Conservation (phyloP, 2,113 vertebrate genomes). For the Eurystomus gularis region DNA sequence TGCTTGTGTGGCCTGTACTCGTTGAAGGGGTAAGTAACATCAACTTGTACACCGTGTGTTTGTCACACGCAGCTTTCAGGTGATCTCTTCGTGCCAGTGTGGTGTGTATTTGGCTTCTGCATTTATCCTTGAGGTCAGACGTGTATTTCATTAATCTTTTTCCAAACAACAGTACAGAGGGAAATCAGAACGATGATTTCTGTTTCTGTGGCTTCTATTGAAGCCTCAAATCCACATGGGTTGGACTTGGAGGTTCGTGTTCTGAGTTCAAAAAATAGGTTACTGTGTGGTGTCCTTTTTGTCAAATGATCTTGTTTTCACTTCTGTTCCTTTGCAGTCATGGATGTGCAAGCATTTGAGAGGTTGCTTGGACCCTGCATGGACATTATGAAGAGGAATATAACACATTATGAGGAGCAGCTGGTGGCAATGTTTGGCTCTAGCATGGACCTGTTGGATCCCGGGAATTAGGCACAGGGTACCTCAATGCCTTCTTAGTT, state of each 20-base stretch:
- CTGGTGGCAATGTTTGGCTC: slow-evolving; percentile 98
- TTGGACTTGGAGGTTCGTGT: background rate
- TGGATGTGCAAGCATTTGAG: slow-evolving; percentile 98
- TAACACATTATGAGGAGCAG: slow-evolving; percentile 96
- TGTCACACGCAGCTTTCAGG: background rate
- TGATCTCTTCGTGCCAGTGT: background rate
- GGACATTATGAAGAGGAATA: slow-evolving; percentile 99
- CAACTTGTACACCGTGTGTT: background rate
- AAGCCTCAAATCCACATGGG: background rate
- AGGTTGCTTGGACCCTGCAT: slow-evolving; percentile 97
- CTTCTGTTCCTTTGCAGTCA: slow-evolving; percentile 81
- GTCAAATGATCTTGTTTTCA: background rate
- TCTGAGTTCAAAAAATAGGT: background rate
- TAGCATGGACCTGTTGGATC: slow-evolving; percentile 91
- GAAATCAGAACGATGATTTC: background rate
- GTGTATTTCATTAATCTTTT: background rate
- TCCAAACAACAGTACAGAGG: background rate
- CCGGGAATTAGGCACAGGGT: slow-evolving; percentile 78
- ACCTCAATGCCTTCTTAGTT: slow-evolving; percentile 75
- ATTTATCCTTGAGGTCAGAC: background rate
- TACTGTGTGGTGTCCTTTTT: background rate
- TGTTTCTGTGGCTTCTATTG: background rate
- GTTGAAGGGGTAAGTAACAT: background rate
- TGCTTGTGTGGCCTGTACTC: background rate
- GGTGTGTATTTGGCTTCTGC: background rate